A percentile compares a stretch with the other conserved stretches of the same genome.
These are phyloP conservation scores for rat (Rattus norvegicus) DNA, from an alignment of 2,113 vertebrate genomes.

Conservation along the genomic window GRCr8 NC_086021.1:175789001-175789500, in stretches of 20 bases:
- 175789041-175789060: no score
- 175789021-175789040: background rate
- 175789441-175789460: background rate
- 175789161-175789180: background rate
- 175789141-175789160: background rate
- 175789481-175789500: background rate
- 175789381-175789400: background rate
- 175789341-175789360: background rate
- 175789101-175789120: background rate
- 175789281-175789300: background rate
- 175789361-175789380: background rate
- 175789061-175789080: background rate
- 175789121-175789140: background rate
- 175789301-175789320: background rate
- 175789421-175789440: background rate
- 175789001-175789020: background rate
- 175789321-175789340: background rate
- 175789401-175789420: background rate
- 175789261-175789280: background rate
- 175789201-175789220: background rate
- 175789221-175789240: background rate
- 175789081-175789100: background rate
- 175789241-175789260: background rate
- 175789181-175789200: background rate
- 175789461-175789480: background rate